Evolutionary conservation across 2,113 vertebrate genomes (phyloP).

Genomic region (Hepsetus odoe): DNA sequence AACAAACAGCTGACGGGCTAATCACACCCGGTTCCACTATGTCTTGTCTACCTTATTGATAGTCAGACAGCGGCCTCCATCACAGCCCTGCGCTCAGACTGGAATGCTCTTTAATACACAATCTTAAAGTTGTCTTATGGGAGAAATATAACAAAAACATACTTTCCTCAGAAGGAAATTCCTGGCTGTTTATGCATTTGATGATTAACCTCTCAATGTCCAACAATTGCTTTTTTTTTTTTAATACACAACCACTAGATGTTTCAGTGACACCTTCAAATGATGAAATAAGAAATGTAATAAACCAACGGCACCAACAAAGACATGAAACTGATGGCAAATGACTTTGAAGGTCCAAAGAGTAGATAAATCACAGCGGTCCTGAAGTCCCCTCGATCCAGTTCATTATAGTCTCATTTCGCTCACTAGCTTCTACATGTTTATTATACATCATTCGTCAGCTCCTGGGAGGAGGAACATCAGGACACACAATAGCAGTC

Average conservation of each 20-base stretch:
- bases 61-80: conserved; percentile 1
- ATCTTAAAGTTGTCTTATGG: neutral
- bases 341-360: no score
- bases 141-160: neutral
- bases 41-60: neutral
- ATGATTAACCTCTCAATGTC: neutral
- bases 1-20: conserved; percentile 50
- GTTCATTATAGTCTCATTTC: neutral
- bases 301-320: no score
- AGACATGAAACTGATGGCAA: no score
- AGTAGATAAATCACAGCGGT: neutral
- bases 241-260: neutral
- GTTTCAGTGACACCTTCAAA: neutral
- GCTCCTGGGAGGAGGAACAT: no score
- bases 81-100: neutral
- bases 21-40: neutral
- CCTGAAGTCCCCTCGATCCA: neutral
- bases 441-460: no score
- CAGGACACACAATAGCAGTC: no score
- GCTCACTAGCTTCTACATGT: no score
- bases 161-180: neutral
- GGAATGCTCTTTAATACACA: neutral
- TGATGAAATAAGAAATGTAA: neutral
- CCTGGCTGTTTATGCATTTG: neutral
- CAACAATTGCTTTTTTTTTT: neutral